Evolutionary conservation across 37 sponge, comb jelly and placozoan genomes (phyloP), one percentile per base, ranked within the genome.

Genomic region (Tethya wilhelma): DNA sequence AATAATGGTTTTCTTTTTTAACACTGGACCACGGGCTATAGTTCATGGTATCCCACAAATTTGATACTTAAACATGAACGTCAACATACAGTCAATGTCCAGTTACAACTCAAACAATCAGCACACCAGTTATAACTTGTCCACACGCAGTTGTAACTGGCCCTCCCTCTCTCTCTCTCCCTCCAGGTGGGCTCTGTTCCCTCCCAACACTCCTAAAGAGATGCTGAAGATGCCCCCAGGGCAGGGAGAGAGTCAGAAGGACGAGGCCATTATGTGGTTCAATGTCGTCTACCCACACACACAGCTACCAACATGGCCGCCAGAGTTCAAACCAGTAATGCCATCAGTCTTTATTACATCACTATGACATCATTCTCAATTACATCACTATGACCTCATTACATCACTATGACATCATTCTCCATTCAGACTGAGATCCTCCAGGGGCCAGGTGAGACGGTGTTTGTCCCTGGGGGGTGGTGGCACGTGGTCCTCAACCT

Each of bases 401-500:
- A 26, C 63, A 12, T 26, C 28, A 14, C 7, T 26, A 26, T 60
- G 22, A 12, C 28, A 12, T 26, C 28, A 8, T 60, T 65, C 33
- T 30, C 66, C 33, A 30, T 65, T 9, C 71, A 97, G 98, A 32
- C 94, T 43, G 95, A 94, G 81, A 79, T 91, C 37, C 55, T 94
- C 4, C 95, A 97, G 67, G 33, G 82, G 5, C 90, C 99, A 22
- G 99, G 99, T 0, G 99, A 98, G 93, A 91, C 92, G 41, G 94
- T 98, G 62, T 98, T 94, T 73, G 93, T 98, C 0, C 99, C 99
- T 0, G 92, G 99, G 1, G 96, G 99, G 23, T 98, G 99, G 99
- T 98, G 99, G 99, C 96, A 98, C 81, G 99, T 94, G 64, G 96
- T 98, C 2, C 44, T 98, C 8, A 98, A 98, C 82, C 91, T 98